phyloP scores from a whole-genome alignment of 2,113 vertebrate genomes.

The Aplodontia rufa region DNA sequence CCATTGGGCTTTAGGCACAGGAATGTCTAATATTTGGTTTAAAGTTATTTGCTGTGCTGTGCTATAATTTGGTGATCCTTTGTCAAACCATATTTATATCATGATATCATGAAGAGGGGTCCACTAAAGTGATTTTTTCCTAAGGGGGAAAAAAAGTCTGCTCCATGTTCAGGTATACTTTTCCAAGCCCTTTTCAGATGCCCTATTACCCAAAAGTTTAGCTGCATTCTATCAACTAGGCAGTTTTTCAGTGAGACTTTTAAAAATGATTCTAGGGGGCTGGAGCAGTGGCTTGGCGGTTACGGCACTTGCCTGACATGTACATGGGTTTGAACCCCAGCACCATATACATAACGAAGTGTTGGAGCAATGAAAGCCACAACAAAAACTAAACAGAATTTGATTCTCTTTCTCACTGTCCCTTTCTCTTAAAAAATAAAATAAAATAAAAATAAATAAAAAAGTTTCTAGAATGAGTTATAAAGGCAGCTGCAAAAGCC shows the following conservation, averaged over 20 bases:
- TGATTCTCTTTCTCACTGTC: too few relatives aligned
- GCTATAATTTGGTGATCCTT: not conserved
- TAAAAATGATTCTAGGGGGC: not conserved
- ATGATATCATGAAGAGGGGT: not conserved
- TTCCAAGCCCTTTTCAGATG: not conserved
- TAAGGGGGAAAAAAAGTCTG: not conserved
- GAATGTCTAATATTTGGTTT: not conserved
- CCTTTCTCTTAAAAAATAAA: too few relatives aligned
- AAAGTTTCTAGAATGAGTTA: not conserved
- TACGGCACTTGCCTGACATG: too few relatives aligned
- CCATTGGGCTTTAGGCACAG: not conserved
- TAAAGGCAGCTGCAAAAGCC: not conserved
- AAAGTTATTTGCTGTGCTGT: not conserved
- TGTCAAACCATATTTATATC: not conserved
- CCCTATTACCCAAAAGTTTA: not conserved
- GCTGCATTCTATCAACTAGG: not conserved
- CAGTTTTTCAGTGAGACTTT: not conserved
- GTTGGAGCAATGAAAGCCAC: too few relatives aligned
- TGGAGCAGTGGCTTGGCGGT: too few relatives aligned
- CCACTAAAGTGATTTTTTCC: constrained; percentile 14
- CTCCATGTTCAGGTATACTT: not conserved
- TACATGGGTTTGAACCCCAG: too few relatives aligned
- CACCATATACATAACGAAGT: too few relatives aligned
- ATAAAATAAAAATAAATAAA: too few relatives aligned
- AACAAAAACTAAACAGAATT: too few relatives aligned